A percentile compares a stretch with the other conserved stretches of the same genome.
Evolutionary conservation across 2,888 invertebrate genomes (phyloP).

Genomic region (Tiliacea citrago): DNA sequence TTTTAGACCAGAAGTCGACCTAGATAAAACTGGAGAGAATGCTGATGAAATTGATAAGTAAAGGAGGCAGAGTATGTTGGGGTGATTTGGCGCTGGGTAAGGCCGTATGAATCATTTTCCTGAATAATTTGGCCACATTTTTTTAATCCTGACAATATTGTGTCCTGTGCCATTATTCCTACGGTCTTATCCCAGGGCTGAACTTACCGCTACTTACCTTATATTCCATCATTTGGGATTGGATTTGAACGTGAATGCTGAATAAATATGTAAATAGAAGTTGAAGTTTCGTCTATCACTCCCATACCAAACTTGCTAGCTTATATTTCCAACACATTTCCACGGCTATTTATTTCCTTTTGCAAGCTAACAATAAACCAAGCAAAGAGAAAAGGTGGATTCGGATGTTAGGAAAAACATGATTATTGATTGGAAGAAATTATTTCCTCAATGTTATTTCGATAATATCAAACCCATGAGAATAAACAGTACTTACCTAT

Average conservation of each 20-base stretch:
- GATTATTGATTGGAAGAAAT: background rate
- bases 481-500: background rate
- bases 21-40: constrained; percentile 9
- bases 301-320: background rate
- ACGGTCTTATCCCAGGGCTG: too few species aligned
- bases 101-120: background rate
- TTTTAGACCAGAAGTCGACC: constrained; percentile 4
- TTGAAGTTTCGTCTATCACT: background rate
- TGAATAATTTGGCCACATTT: background rate
- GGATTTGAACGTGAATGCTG: background rate
- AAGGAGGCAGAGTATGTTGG: background rate
- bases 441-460: background rate
- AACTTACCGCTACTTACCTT: background rate
- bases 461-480: too few species aligned
- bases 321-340: too few species aligned
- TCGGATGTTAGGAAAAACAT: too few species aligned
- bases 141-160: background rate
- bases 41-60: background rate
- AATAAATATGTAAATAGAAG: background rate
- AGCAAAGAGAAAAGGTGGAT: too few species aligned
- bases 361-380: background rate
- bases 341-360: background rate
- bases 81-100: too few species aligned
- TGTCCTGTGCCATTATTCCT: background rate
- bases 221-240: background rate